phyloP scores from a whole-genome alignment of 2,797 vertebrate genomes.

The Sebastes nivosus region DNA sequence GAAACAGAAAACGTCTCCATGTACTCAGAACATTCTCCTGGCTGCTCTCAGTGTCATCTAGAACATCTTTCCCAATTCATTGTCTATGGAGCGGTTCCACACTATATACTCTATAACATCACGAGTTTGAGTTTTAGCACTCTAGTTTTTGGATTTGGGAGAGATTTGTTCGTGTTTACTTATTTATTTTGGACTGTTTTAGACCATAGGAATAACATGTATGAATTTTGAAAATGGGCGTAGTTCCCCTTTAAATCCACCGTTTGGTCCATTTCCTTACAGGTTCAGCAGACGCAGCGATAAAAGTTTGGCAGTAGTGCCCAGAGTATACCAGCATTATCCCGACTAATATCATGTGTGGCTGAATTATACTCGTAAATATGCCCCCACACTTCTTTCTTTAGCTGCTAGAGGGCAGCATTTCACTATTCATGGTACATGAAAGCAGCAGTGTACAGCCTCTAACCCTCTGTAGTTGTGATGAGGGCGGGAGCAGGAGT shows the following conservation, averaged over 20 bases:
- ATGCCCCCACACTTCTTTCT: background rate
- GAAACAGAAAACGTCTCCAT: no score
- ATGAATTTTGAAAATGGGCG: no score
- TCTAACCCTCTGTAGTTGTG: background rate
- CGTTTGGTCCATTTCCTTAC: background rate
- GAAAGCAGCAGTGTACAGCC: background rate
- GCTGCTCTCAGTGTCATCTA: no score
- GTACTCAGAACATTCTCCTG: no score
- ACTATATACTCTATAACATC: no score
- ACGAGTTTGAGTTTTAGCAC: no score
- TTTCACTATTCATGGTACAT: background rate
- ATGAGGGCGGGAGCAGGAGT: background rate
- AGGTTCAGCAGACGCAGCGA: background rate
- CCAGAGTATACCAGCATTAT: background rate
- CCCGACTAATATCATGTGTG: background rate
- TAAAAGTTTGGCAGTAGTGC: background rate
- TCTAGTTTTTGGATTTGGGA: no score
- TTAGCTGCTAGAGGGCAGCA: constrained; percentile 33
- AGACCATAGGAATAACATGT: no score
- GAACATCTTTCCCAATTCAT: no score
- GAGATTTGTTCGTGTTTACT: no score
- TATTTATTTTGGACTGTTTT: no score
- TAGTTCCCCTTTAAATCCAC: background rate
- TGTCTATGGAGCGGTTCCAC: no score
- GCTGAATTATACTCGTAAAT: background rate